These are phyloP conservation scores for Pristis pectinata DNA, from an alignment of 2,797 vertebrate genomes.

Conservation along the genomic window DNA sequence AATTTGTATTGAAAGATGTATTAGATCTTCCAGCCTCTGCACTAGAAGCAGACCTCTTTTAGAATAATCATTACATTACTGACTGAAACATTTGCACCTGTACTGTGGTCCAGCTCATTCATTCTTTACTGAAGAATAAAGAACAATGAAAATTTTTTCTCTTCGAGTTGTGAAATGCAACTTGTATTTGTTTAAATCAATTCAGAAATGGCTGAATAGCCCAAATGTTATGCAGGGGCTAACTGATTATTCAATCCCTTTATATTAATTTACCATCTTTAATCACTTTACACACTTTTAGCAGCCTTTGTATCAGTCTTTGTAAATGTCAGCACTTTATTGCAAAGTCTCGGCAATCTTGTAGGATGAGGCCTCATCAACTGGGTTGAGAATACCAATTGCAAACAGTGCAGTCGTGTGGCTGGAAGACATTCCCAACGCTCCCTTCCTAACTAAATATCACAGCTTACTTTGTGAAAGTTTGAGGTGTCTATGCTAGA, in stretches of 20 bases:
- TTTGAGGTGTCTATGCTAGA: slow-evolving; percentile 12
- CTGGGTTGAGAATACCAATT: background rate
- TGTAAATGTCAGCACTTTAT: slow-evolving; percentile 35
- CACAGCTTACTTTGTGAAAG: background rate
- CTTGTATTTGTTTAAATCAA: slow-evolving; percentile 52
- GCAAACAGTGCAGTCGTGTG: background rate
- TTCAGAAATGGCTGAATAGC: background rate
- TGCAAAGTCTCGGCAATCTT: background rate
- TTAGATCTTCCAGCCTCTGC: slow-evolving; percentile 63
- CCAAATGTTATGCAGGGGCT: background rate
- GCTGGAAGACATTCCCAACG: slow-evolving; percentile 3
- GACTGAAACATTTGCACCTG: slow-evolving; percentile 43
- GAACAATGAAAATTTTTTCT: slow-evolving; percentile 52
- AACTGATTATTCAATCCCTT: background rate
- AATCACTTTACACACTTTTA: slow-evolving; percentile 13
- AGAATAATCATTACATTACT: slow-evolving; percentile 63
- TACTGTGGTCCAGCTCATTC: slow-evolving; percentile 48
- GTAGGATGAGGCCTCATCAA: background rate
- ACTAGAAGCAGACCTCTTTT: slow-evolving; percentile 56
- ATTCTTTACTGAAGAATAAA: slow-evolving; percentile 43
- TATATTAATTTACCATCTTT: background rate
- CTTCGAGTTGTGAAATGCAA: slow-evolving; percentile 53
- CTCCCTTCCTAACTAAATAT: slow-evolving; percentile 15
- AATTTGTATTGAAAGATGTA: slow-evolving; percentile 71
- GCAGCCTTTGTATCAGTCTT: slow-evolving; percentile 14